Evolutionary conservation across 2,888 invertebrate genomes (phyloP), one percentile per base, ranked within the genome.

Genomic region (Lepidochitona cinerea): DNA sequence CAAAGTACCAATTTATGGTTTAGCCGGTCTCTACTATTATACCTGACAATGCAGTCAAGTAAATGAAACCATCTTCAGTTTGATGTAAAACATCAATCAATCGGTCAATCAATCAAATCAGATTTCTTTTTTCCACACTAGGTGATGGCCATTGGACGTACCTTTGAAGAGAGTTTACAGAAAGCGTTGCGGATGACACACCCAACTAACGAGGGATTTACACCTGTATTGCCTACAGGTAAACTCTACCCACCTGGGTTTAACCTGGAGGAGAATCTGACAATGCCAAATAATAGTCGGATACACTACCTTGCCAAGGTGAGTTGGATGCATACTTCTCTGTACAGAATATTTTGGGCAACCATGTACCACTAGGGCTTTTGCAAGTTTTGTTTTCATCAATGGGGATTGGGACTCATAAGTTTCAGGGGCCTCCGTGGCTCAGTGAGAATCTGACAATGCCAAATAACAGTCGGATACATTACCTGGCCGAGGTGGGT

Each of bases 91-190:
- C n/a, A n/a, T n/a, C n/a, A n/a, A n/a, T n/a, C n/a, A n/a, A n/a
- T n/a, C n/a, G n/a, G n/a, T n/a, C n/a, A n/a, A n/a, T n/a, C n/a
- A n/a, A n/a, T n/a, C n/a, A n/a, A n/a, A n/a, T n/a, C n/a, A n/a
- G n/a, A n/a, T n/a, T n/a, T n/a, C n/a, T n/a, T n/a, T n/a, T n/a
- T n/a, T n/a, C n/a, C n/a, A n/a, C n/a, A n/a, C n/a, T 72, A 86
- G 85, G 85, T 89, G 33, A 89, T 89, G 89, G 87, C 89, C 12
- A 89, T 89, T 65, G 89, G 89, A 4, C 80, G 89, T 7, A 89
- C 84, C 9, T 89, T 89, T 82, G 87, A 88, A 71, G 89, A 89
- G 77, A 83, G 86, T 71, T 72, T 89, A 7, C 88, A 89, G 82
- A 89, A 89, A 75, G 89, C 89, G 1, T 75, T 88, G 23, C 76